phyloP scores from a whole-genome alignment of 2,113 vertebrate genomes.

The Eira barbara region DNA sequence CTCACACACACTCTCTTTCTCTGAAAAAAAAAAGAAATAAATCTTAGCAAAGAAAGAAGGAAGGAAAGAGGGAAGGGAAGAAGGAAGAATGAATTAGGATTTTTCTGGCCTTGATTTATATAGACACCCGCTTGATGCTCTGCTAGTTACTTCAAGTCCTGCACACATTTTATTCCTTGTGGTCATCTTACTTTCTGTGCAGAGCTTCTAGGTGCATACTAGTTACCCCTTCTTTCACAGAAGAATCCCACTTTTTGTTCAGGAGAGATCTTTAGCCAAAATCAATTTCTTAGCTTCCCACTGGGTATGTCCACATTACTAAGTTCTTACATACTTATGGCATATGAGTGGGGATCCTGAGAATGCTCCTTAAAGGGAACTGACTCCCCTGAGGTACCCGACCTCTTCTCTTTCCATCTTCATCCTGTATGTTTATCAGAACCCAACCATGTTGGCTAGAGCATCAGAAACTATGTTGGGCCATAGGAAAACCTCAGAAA shows the following conservation, averaged over 20 bases:
- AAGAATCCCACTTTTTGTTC: not conserved
- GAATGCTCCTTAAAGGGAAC: not conserved
- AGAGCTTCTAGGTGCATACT: not conserved
- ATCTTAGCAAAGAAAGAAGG: no score
- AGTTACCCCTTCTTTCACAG: not conserved
- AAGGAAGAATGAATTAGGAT: not conserved
- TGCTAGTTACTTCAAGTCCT: not conserved
- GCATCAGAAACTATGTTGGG: not conserved
- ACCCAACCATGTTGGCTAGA: not conserved
- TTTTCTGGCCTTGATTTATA: not conserved
- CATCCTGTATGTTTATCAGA: not conserved
- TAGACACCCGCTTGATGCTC: not conserved
- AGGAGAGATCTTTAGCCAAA: not conserved
- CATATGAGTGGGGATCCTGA: not conserved
- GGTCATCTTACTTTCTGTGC: not conserved
- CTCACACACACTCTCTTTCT: not conserved
- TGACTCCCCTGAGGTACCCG: not conserved
- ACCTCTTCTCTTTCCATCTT: not conserved
- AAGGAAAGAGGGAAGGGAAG: not conserved
- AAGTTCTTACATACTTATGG: not conserved
- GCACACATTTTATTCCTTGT: not conserved
- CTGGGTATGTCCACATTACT: not conserved
- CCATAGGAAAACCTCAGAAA: not conserved
- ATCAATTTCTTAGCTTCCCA: not conserved
- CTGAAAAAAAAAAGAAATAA: not conserved